Conservation (phyloP, 2,797 vertebrate genomes). For the Rousettus madagascariensis region DNA sequence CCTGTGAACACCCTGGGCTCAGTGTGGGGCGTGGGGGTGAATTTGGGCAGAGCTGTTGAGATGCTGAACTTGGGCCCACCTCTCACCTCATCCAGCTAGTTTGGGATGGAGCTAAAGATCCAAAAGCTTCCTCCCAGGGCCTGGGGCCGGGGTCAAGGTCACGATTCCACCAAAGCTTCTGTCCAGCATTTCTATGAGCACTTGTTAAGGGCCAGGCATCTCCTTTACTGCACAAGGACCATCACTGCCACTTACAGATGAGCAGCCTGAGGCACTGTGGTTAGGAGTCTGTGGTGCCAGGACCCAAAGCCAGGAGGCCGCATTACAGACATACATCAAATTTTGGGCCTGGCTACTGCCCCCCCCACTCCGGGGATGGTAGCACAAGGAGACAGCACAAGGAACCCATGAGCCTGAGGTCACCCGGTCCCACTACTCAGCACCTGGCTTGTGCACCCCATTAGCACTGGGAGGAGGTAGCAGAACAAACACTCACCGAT, state of each 20-base stretch:
- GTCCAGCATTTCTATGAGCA: neutral
- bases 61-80: neutral
- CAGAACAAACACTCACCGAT: slow-evolving; percentile 76
- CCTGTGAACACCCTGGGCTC: neutral
- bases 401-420: neutral
- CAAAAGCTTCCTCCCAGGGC: neutral
- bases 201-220: fast-evolving
- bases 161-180: neutral
- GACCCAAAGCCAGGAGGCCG: neutral
- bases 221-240: neutral
- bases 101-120: neutral
- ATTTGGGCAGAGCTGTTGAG: neutral
- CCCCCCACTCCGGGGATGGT: neutral
- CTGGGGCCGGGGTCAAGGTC: neutral
- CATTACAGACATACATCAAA: fast-evolving
- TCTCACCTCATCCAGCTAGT: neutral
- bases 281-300: neutral
- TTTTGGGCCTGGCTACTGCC: neutral
- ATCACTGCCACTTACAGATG: neutral
- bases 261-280: neutral
- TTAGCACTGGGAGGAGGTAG: slow-evolving; percentile 71
- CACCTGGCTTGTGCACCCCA: slow-evolving; percentile 50
- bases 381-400: neutral
- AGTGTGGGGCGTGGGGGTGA: neutral
- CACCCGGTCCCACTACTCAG: neutral